These are phyloP conservation scores for Leptothorax acervorum DNA, from an alignment of 2,888 invertebrate species.

Conservation along the genomic window DNA sequence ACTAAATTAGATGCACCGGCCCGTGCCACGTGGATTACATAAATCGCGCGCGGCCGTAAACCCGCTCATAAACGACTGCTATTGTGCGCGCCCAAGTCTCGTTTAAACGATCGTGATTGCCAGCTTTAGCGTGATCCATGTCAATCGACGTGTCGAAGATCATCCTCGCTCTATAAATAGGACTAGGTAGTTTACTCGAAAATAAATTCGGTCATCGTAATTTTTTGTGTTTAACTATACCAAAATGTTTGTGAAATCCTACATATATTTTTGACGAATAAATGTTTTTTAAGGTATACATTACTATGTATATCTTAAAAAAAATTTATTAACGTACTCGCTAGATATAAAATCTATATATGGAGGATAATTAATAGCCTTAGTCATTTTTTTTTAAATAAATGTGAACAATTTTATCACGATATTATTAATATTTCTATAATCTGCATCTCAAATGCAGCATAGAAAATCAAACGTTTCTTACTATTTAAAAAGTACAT, in stretches of 20 bases:
- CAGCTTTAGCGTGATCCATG: constrained; percentile 49
- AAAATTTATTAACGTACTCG: background rate
- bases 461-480: background rate
- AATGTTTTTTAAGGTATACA: background rate
- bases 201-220: background rate
- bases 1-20: constrained; percentile 61
- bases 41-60: constrained; percentile 59
- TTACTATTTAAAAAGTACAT: background rate
- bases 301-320: no score
- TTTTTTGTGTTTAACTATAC: background rate
- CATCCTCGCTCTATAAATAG: constrained; percentile 22
- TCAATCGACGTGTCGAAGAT: constrained; percentile 55
- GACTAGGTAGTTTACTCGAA: constrained; percentile 12
- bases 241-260: background rate
- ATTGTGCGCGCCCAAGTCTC: constrained; percentile 37
- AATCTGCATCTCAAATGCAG: background rate
- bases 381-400: background rate
- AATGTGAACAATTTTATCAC: background rate
- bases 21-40: constrained; percentile 53
- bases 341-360: background rate
- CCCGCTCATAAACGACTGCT: constrained; percentile 37
- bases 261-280: background rate
- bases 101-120: constrained; percentile 50
- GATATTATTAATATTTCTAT: background rate
- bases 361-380: background rate